Percentiles rank a stretch among this genome's conserved stretches.
phyloP scores from a whole-genome alignment of 2,888 invertebrate species.

The Tineola bisselliella region DNA sequence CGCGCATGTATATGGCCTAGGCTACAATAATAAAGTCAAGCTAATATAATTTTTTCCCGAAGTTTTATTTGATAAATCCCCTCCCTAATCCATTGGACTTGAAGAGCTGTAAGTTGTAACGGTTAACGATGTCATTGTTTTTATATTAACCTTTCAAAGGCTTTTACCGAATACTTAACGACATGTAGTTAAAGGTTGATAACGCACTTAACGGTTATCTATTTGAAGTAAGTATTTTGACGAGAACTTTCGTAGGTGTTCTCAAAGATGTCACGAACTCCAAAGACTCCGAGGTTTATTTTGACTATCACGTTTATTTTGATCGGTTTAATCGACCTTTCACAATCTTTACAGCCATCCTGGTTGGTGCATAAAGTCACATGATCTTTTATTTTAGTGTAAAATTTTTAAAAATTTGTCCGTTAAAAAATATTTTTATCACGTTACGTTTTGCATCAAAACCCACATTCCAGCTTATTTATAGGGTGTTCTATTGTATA shows the following conservation, averaged over 20 bases:
- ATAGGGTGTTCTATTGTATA: background rate
- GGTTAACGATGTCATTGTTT: constrained; percentile 7
- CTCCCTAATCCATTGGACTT: background rate
- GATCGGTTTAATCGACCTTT: no score
- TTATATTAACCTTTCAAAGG: constrained; percentile 7
- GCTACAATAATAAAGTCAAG: no score
- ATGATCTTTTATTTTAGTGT: no score
- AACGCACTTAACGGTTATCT: background rate
- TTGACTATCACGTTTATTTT: no score
- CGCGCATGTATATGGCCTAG: no score
- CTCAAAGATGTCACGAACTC: no score
- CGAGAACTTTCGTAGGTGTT: no score
- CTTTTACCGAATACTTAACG: constrained; percentile 3
- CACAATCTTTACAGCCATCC: no score
- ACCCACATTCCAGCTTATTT: background rate
- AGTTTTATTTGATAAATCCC: background rate
- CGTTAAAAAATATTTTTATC: background rate
- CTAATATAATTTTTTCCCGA: background rate
- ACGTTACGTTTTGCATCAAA: background rate
- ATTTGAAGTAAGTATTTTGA: background rate
- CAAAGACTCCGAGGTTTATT: no score
- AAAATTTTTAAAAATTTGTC: background rate
- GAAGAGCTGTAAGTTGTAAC: background rate
- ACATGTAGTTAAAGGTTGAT: background rate
- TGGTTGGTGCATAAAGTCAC: no score